Base-by-base conservation (phyloP, 2,888 invertebrate species). In the Azorinus chamasolen region DNA sequence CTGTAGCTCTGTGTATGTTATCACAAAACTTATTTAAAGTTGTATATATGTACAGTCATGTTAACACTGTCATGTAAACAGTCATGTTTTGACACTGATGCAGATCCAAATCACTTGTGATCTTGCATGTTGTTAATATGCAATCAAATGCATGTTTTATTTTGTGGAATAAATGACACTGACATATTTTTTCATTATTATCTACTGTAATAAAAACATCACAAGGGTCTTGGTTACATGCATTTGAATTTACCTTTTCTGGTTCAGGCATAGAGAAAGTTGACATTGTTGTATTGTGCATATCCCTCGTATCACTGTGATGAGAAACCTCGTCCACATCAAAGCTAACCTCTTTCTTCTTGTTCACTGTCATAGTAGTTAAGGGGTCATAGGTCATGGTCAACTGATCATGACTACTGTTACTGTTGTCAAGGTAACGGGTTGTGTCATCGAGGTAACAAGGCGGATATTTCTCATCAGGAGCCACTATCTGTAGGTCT, bases 261-360 rank as follows among this genome's bases (percentile, higher is more conserved):
- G 63, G 55, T 45, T 80, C 80, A 39, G 65, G 80, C 6, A 62
- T 64, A 22, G 80, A 73, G 54, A 80, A 80, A 14, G 80, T 80
- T 57, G 80, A 76, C 76, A 80, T 73, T 2, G 80, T 76, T 0
- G 76, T 64, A 53, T 76, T 80, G 41, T 75, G 75, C 2, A 68
- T 41, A 16, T 80, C 80, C 57, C 75, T 58, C 6, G 46, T 37
- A 48, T 80, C 65, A 14, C 57, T 50, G 16, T 48, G 71, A 12
- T 62, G 48, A 10, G 50, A 51, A 4, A 65, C 45, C 18, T 80
- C 80, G 22, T 80, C 80, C 4, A 80, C 70, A 45, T 80, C 80
- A 50, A 80, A 80, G 51, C 80, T 80, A 24, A 80, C 80, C 66
- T 80, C 80, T 46, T 80, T 80, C 54, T 69, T 78, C 51, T 70